phyloP scores from a whole-genome alignment of 2,797 vertebrate species.

The Podarcis lilfordi region DNA sequence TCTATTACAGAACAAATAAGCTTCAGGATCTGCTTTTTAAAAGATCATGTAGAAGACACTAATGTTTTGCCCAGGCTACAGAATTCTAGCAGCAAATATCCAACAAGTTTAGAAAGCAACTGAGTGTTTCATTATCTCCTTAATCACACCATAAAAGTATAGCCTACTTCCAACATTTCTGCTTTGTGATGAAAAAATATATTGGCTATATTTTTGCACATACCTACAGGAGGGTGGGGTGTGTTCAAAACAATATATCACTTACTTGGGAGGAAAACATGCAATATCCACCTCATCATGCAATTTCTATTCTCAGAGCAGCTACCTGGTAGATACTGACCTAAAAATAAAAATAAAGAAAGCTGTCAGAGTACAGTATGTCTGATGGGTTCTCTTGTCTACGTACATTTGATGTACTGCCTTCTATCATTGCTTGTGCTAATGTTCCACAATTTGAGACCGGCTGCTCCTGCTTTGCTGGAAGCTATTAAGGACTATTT shows the following conservation, averaged over 20 bases:
- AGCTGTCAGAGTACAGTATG: background rate
- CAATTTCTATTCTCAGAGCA: conserved; percentile 22
- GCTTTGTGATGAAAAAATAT: background rate
- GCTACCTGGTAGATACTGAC: conserved; percentile 9
- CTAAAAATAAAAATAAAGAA: conserved; percentile 12
- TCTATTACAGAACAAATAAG: background rate
- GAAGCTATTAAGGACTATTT: background rate
- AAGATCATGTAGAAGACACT: background rate
- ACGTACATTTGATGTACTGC: background rate
- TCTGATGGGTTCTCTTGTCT: background rate
- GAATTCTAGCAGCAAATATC: background rate
- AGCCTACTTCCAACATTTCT: background rate
- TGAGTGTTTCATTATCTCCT: background rate
- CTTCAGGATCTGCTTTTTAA: conserved; percentile 1
- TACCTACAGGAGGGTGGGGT: background rate
- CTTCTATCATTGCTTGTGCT: background rate
- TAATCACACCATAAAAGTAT: conserved; percentile 2
- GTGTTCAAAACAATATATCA: background rate
- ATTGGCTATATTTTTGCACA: background rate
- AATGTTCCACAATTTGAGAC: background rate
- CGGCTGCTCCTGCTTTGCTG: conserved; percentile 1
- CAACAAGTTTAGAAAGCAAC: background rate
- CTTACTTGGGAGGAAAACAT: background rate
- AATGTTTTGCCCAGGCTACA: background rate
- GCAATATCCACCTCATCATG: background rate